phyloP scores from a whole-genome alignment of 2,113 vertebrate genomes.

The Hippocampus comes region DNA sequence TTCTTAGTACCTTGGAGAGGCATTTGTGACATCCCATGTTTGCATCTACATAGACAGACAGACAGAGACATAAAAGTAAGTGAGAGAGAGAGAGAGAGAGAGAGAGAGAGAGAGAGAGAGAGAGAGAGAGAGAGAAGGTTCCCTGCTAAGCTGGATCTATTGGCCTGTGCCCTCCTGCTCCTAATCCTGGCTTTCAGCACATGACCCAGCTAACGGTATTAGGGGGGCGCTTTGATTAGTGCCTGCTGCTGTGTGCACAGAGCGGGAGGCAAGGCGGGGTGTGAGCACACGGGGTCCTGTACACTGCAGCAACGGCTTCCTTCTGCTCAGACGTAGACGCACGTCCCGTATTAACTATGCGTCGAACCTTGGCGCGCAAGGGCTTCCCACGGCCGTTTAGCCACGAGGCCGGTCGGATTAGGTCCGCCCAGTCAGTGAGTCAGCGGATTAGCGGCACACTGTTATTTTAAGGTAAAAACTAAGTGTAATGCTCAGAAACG shows the following conservation, averaged over 20 bases:
- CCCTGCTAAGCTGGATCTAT: conserved; percentile 54
- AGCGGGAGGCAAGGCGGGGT: conserved; percentile 1
- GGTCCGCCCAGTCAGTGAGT: conserved; percentile 50
- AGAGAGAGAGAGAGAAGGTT: background rate
- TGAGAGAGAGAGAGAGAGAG: background rate
- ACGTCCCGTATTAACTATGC: conserved; percentile 4
- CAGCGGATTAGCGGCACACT: conserved; percentile 39
- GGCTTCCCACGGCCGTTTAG: background rate
- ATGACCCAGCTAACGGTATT: conserved; percentile 72
- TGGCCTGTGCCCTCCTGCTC: conserved; percentile 60
- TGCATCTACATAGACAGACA: background rate
- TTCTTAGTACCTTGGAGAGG: background rate
- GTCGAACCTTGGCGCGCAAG: conserved; percentile 6
- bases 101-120: background rate
- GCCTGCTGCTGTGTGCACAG: conserved; percentile 51
- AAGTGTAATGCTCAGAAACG: conserved; percentile 40
- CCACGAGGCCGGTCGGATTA: conserved; percentile 43
- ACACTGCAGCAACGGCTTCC: conserved; percentile 29
- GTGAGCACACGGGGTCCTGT: conserved; percentile 18
- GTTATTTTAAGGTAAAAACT: conserved; percentile 47
- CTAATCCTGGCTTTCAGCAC: conserved; percentile 69
- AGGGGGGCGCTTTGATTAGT: conserved; percentile 63
- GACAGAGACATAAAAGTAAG: background rate
- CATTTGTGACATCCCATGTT: conserved; percentile 10
- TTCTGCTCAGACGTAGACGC: conserved; percentile 3